A percentile compares a stretch with the other conserved stretches of the same genome.
phyloP scores from a whole-genome alignment of 1,140 invertebrate genomes.

The Atopsyche davidsoni region DNA sequence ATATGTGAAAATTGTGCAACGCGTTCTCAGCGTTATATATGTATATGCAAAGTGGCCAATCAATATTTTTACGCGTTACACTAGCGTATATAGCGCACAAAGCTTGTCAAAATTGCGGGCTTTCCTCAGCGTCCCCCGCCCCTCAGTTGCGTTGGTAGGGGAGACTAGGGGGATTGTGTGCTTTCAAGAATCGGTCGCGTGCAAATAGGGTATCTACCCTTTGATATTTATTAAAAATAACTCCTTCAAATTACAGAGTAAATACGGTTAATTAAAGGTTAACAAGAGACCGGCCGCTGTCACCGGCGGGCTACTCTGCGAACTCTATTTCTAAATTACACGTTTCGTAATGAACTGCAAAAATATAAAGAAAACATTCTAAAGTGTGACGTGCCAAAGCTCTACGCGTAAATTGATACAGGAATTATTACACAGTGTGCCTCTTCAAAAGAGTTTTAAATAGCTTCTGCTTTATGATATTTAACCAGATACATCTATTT shows the following conservation, averaged over 20 bases:
- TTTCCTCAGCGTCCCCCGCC: constrained; percentile 12
- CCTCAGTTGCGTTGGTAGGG: constrained; percentile 3
- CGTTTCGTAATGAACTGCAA: too few species aligned
- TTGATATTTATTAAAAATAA: constrained; percentile 22
- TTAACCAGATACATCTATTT: too few species aligned
- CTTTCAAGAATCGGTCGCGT: constrained; percentile 25
- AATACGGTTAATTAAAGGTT: constrained; percentile 17
- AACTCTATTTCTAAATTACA: too few species aligned
- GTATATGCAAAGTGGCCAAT: constrained; percentile 26
- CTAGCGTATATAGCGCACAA: constrained; percentile 15
- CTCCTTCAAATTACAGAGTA: constrained; percentile 18
- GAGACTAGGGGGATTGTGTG: constrained; percentile 14
- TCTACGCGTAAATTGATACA: too few species aligned
- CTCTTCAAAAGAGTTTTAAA: too few species aligned
- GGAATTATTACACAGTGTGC: too few species aligned
- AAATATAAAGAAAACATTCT: too few species aligned
- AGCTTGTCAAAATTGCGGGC: constrained; percentile 25
- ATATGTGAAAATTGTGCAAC: constrained; percentile 22
- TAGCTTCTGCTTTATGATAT: too few species aligned
- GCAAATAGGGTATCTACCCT: constrained; percentile 22
- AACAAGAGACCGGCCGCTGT: constrained; percentile 14
- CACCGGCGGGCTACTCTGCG: too few species aligned
- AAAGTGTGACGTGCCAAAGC: too few species aligned
- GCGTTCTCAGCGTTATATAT: constrained; percentile 14
- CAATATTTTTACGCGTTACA: constrained; percentile 28